Evolutionary conservation across 2,113 vertebrate species (phyloP).

Genomic region (Ovis aries): ARS-UI_Ramb_v3.0 NC_056066.1:7104501-7105000

Average conservation of each 20-base stretch:
- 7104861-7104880: neutral
- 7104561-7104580: neutral
- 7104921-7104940: neutral
- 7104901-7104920: neutral
- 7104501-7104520: neutral
- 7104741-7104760: neutral
- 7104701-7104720: neutral
- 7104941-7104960: neutral
- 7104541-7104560: neutral
- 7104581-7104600: neutral
- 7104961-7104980: neutral
- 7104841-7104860: neutral
- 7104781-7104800: neutral
- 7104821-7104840: neutral
- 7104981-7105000: neutral
- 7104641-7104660: neutral
- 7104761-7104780: neutral
- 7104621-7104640: neutral
- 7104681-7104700: neutral
- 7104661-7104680: neutral
- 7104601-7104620: slow-evolving; percentile 34
- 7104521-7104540: slow-evolving; percentile 16
- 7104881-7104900: neutral
- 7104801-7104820: neutral
- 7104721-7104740: neutral